Evolutionary conservation across 2,113 vertebrate species (phyloP), one percentile per base, ranked within the genome.

Genomic region (Cervus canadensis): DNA sequence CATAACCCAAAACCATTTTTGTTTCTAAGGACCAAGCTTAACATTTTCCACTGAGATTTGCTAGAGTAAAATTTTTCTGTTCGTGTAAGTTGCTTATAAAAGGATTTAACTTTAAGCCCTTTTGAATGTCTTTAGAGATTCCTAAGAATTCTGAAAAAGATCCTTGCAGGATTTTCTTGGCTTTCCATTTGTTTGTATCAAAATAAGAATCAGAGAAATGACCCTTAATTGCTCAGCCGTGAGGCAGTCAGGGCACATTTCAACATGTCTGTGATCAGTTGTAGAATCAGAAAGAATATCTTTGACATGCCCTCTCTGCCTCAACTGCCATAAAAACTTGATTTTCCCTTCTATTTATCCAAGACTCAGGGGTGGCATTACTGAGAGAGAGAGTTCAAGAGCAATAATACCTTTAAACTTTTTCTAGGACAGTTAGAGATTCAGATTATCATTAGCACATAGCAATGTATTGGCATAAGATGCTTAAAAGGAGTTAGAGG

Each of bases 51-150:
- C 26, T 81, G 76, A 83, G 87, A 91, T 74, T 48, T 97, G 36
- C 64, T 85, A 52, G 50, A 79, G 57, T 30, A 84, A 95, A 91
- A 81, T 87, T 94, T 95, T 96, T 45, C 64, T 64, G 64, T 85
- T 97, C 59, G 1, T 92, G 92, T 95, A 88, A 95, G 84, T 93
- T 97, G 86, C 76, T 97, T 97, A 95, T 74, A 52, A 79, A 93
- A 71, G 82, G 93, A 91, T 93, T 97, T 91, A 95, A 71, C 45
- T 71, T 57, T 91, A 96, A 97, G 89, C 87, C 57, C n/a, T 57
- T 88, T 88, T 56, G 57, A 93, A 91, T 96, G 62, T 93, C 93
- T 93, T 54, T 43, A 56, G 81, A 91, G 87, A 96, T 97, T 96
- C 90, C 76, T 91, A 62, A 48, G 82, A 81, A 33, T 95, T 93